Percentiles rank a stretch among this genome's conserved stretches.
phyloP scores from a whole-genome alignment of 1,140 invertebrate species.

The Himalopsyche phryganea region DNA sequence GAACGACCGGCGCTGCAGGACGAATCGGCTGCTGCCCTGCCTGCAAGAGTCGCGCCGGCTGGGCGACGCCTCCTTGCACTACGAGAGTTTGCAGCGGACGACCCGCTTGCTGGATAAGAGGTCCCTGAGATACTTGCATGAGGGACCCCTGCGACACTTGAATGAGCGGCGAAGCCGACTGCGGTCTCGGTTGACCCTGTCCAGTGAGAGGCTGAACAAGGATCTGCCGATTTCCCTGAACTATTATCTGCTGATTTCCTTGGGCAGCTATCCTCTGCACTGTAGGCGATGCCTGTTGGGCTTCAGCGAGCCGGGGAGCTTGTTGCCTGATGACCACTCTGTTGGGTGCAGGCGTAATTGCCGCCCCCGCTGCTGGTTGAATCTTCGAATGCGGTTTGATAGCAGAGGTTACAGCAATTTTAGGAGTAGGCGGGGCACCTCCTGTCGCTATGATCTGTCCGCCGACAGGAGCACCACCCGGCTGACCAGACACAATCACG shows the following conservation, averaged over 20 bases:
- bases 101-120: conserved; percentile 17
- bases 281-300: not conserved
- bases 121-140: conserved; percentile 27
- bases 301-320: conserved; percentile 3
- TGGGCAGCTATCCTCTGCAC: conserved; percentile 21
- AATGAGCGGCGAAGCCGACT: conserved; percentile 4
- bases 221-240: conserved; percentile 39
- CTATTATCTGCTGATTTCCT: conserved; percentile 39
- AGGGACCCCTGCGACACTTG: conserved; percentile 10
- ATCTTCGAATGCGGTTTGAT: conserved; percentile 21
- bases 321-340: conserved; percentile 25
- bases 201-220: conserved; percentile 40
- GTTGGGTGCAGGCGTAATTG: conserved; percentile 10
- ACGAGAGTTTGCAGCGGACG: conserved; percentile 42
- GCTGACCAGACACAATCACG: conserved; percentile 60
- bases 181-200: conserved; percentile 38
- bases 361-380: conserved; percentile 3
- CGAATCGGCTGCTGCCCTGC: conserved; percentile 38
- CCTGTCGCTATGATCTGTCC: conserved; percentile 32
- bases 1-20: conserved; percentile 25
- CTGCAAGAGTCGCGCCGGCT: conserved; percentile 24
- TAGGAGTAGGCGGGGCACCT: conserved; percentile 25
- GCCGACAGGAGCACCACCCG: conserved; percentile 30
- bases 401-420: conserved; percentile 26
- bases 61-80: conserved; percentile 37